phyloP scores from a whole-genome alignment of 1,140 invertebrate species.

The Drosophila lacteicornis region DNA sequence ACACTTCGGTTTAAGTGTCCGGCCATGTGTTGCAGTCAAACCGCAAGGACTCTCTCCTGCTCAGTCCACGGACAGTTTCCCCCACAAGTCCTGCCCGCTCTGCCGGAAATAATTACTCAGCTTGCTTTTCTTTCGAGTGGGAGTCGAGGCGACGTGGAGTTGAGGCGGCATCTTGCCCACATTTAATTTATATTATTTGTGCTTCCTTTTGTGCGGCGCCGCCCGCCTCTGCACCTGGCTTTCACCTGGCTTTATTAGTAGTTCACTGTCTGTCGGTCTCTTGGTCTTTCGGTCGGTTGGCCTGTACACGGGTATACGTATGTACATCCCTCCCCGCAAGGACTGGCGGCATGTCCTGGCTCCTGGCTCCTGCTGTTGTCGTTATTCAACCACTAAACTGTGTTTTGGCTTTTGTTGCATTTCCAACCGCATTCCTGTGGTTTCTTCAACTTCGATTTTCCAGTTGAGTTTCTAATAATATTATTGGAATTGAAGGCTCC shows the following conservation, averaged over 20 bases:
- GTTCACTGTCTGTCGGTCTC: constrained; percentile 41
- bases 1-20: constrained; percentile 72
- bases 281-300: constrained; percentile 15
- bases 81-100: constrained; percentile 30
- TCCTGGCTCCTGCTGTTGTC: constrained; percentile 61
- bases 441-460: constrained; percentile 70
- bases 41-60: constrained; percentile 56
- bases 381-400: constrained; percentile 79
- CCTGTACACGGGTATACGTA: constrained; percentile 10
- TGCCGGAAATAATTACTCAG: constrained; percentile 81
- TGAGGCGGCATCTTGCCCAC: constrained; percentile 37
- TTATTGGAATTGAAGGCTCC: constrained; percentile 45
- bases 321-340: constrained; percentile 12
- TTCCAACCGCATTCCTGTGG: constrained; percentile 69
- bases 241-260: constrained; percentile 79
- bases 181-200: constrained; percentile 83
- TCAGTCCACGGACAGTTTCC: no score
- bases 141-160: not conserved
- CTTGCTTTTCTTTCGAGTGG: constrained; percentile 69
- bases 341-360: constrained; percentile 13
- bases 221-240: constrained; percentile 50
- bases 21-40: constrained; percentile 80
- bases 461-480: constrained; percentile 71
- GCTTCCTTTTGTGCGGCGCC: constrained; percentile 65
- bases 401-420: constrained; percentile 81